phyloP scores from a whole-genome alignment of 2,113 vertebrate genomes.

The Ranitomeya imitator region DNA sequence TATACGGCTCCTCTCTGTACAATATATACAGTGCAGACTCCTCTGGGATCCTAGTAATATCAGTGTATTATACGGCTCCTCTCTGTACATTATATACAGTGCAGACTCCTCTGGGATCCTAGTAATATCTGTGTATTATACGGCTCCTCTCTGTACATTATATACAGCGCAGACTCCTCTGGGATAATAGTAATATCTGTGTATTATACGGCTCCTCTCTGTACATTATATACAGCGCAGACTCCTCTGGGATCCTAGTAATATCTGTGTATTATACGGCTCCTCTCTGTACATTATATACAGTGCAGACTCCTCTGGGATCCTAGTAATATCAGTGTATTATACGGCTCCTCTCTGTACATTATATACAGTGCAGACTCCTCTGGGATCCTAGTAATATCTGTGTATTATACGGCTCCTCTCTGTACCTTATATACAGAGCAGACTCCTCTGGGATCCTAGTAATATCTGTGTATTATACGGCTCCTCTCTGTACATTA shows the following conservation, averaged over 20 bases:
- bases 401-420: constrained; percentile 26
- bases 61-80: background rate
- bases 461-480: constrained; percentile 24
- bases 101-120: background rate
- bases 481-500: constrained; percentile 11
- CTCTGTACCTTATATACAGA: constrained; percentile 30
- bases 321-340: background rate
- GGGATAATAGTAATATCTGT: constrained; percentile 8
- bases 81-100: background rate
- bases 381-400: constrained; percentile 11
- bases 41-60: background rate
- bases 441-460: background rate
- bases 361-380: no score
- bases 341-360: no score
- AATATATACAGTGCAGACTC: no score
- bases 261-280: constrained; percentile 1
- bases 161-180: no score
- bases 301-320: background rate
- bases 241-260: background rate
- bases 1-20: background rate
- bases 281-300: background rate
- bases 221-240: background rate
- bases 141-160: background rate
- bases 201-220: background rate
- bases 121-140: constrained; percentile 18